A percentile compares a stretch with the other conserved stretches of the same genome.
Conservation (phyloP, 2,888 invertebrate genomes). For the Ophioninae sp. region DNA sequence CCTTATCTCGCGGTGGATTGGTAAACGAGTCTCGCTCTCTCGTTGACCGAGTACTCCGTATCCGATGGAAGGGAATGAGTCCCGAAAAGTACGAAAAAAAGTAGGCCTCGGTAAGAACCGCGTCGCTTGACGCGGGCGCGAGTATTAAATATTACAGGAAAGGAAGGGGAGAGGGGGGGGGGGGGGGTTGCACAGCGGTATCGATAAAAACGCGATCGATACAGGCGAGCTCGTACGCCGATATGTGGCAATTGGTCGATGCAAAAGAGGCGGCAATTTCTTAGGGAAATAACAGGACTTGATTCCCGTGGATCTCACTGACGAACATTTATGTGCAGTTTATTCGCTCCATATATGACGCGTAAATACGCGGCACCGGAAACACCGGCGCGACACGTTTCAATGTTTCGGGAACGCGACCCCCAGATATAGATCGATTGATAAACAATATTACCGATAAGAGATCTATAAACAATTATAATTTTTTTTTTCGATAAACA, state of each 20-base stretch:
- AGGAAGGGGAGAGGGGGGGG: no score
- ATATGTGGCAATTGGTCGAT: constrained; percentile 16
- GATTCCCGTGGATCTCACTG: constrained; percentile 13
- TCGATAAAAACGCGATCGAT: constrained; percentile 8
- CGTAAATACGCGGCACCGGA: constrained; percentile 46
- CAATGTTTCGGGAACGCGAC: constrained; percentile 5
- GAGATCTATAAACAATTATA: no score
- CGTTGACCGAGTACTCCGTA: constrained; percentile 41
- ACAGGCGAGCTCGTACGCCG: background rate
- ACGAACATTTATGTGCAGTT: constrained; percentile 6
- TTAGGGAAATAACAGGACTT: constrained; percentile 55
- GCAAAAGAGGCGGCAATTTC: constrained; percentile 35
- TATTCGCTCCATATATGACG: constrained; percentile 29
- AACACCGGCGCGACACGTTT: constrained; percentile 53
- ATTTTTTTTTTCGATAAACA: no score
- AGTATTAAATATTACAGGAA: constrained; percentile 31
- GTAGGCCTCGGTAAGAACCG: constrained; percentile 59
- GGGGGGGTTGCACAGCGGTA: constrained; percentile 13
- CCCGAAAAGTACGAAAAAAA: constrained; percentile 43
- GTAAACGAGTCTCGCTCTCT: constrained; percentile 15
- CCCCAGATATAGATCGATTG: constrained; percentile 26
- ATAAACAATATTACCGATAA: constrained; percentile 9
- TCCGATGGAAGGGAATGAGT: constrained; percentile 3
- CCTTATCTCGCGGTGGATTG: constrained; percentile 26
- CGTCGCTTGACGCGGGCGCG: constrained; percentile 44